Evolutionary conservation across 2,888 invertebrate genomes (phyloP), one percentile per base, ranked within the genome.

Genomic region (Apodemia hepburni): DNA sequence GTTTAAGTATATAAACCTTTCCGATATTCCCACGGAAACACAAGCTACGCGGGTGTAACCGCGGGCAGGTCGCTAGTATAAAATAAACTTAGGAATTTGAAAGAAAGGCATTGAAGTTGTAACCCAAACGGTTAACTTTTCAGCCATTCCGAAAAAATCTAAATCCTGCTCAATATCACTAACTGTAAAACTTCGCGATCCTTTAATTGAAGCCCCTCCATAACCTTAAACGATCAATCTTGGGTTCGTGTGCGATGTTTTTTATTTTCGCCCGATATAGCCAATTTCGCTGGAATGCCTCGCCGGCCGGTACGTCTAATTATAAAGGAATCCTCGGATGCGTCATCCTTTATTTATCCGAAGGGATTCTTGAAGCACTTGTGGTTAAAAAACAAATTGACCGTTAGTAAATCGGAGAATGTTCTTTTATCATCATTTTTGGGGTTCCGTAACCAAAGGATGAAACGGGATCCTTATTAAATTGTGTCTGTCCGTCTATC

Each of bases 321-420:
- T 80, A 79, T 76, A 77, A 76, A 77, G 75, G 78, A 76, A 79
- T 80, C 74, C 67, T 73, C 73, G 71, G 65, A 74, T 77, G 77
- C 75, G 73, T 78, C 79, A 79, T 77, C 73, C 71, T 77, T 75
- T 76, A 75, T 75, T 72, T 74, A 76, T 76, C 75, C 71, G 68
- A 64, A 61, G 69, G 68, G 73, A 69, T 73, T 69, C 51, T 42
- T 51, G 51, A 51, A 51, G 51, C 51, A 51, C 51, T 51, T 51
- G 51, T 27, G 51, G 22, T 51, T 27, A 51, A 51, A 51, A 51
- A 51, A 51, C 51, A 22, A 51, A 22, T 51, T 51, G 51, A 51
- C 51, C 51, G 51, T 51, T 51, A 51, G 51, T 51, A 22, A 51
- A 22, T 51, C 1, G 6, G 4, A 51, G 4, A 22, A 12, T 51